These are phyloP conservation scores for Ariopsis seemanni DNA, from an alignment of 2,113 vertebrate species.

Conservation along the genomic window DNA sequence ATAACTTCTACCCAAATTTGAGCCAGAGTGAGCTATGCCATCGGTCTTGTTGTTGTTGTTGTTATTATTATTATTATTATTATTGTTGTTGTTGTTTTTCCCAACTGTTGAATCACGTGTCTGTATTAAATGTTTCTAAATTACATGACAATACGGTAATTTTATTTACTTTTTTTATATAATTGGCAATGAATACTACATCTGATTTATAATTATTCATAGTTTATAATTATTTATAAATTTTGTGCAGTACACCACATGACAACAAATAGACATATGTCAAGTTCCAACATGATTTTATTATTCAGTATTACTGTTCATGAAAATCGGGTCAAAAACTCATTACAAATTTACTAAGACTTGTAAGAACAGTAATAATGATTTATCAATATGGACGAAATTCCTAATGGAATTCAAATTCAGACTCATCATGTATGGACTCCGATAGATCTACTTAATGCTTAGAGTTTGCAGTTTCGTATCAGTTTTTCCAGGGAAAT, in stretches of 20 bases:
- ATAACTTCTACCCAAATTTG: no score
- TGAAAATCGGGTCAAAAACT: background rate
- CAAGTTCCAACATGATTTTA: background rate
- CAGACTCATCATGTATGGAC: background rate
- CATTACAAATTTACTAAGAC: background rate
- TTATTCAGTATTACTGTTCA: background rate
- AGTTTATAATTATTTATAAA: background rate
- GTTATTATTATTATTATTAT: no score
- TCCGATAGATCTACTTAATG: background rate
- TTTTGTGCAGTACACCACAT: background rate
- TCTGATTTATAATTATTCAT: background rate
- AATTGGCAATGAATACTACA: background rate
- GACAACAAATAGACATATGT: background rate
- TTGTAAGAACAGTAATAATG: background rate
- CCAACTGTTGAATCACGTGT: no score
- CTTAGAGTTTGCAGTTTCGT: background rate
- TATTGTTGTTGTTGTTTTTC: no score
- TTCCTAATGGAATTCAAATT: background rate
- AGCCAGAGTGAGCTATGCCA: no score
- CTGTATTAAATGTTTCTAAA: background rate
- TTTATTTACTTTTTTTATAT: background rate
- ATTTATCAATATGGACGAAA: background rate
- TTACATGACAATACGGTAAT: no score
- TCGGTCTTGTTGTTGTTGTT: no score
- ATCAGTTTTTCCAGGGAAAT: conserved; percentile 1